Percentiles rank a stretch among this genome's conserved stretches.
Evolutionary conservation across 1,140 invertebrate genomes (phyloP).

Genomic region (Theocolax elegans): DNA sequence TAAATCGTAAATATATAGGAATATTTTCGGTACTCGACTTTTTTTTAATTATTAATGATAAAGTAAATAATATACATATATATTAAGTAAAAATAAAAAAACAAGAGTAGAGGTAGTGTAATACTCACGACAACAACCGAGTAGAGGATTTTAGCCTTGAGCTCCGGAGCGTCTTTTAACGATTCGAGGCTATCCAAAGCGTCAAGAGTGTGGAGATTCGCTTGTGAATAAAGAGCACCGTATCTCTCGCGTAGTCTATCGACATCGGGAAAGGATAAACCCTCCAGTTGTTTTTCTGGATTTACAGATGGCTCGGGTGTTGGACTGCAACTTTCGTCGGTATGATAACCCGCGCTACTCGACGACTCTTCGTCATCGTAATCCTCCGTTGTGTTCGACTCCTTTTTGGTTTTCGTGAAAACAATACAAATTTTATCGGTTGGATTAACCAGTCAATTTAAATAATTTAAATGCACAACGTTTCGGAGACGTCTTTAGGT

Average conservation of each 20-base stretch:
- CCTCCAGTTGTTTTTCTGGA: conserved; percentile 33
- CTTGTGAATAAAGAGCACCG: conserved; percentile 84
- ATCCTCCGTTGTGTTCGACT: not conserved
- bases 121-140: conserved; percentile 92
- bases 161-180: conserved; percentile 82
- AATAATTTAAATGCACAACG: too few species aligned
- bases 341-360: conserved; percentile 61
- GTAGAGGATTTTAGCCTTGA: conserved; percentile 94
- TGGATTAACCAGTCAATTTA: too few species aligned
- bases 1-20: too few species aligned
- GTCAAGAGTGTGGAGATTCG: conserved; percentile 86
- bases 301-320: conserved; percentile 47
- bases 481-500: too few species aligned
- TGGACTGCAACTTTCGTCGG: conserved; percentile 60
- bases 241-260: conserved; percentile 79
- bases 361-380: conserved; percentile 50
- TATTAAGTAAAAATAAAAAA: too few species aligned
- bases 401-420: too few species aligned
- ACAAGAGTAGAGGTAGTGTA: too few species aligned
- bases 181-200: conserved; percentile 82
- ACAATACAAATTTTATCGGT: too few species aligned
- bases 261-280: conserved; percentile 53
- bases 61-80: too few species aligned
- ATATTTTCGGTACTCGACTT: too few species aligned
- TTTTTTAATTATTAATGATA: too few species aligned